Conservation (phyloP, 2,888 invertebrate genomes). For the Drosophila paracracens region DNA sequence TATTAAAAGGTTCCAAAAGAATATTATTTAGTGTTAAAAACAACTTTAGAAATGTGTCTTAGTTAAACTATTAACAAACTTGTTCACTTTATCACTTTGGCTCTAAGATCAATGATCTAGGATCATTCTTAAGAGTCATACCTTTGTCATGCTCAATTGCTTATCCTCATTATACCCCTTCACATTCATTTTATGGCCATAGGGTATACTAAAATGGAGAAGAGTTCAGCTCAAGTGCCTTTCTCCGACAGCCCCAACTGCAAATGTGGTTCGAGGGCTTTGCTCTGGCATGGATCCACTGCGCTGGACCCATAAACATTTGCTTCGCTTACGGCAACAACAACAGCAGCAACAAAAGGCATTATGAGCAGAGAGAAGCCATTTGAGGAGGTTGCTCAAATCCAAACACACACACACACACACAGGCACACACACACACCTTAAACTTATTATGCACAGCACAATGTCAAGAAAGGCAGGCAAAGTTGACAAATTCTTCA, state of each 20-base stretch:
- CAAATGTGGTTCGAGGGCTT: conserved; percentile 31
- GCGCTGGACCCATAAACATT: conserved; percentile 44
- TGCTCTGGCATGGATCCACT: conserved; percentile 48
- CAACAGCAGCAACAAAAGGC: conserved; percentile 21
- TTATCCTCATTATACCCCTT: background rate
- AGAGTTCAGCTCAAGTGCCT: conserved; percentile 68
- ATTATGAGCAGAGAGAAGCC: conserved; percentile 44
- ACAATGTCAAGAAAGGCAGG: conserved; percentile 22
- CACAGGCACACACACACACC: conserved; percentile 13
- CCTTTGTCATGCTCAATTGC: background rate
- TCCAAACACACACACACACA: conserved; percentile 17
- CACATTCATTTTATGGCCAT: background rate
- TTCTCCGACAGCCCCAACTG: conserved; percentile 57
- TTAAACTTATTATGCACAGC: conserved; percentile 60
- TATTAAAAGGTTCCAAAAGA: background rate
- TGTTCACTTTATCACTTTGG: background rate
- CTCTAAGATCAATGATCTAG: background rate
- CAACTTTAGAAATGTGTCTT: background rate
- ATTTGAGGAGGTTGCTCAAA: conserved; percentile 19
- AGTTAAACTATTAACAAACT: background rate
- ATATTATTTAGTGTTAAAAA: background rate
- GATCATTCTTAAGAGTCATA: background rate
- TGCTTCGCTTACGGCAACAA: conserved; percentile 34
- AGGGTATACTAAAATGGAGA: conserved; percentile 28
- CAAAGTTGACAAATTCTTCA: conserved; percentile 33